Conservation (phyloP, 2,888 invertebrate genomes). For the Tethea ocularis region DNA sequence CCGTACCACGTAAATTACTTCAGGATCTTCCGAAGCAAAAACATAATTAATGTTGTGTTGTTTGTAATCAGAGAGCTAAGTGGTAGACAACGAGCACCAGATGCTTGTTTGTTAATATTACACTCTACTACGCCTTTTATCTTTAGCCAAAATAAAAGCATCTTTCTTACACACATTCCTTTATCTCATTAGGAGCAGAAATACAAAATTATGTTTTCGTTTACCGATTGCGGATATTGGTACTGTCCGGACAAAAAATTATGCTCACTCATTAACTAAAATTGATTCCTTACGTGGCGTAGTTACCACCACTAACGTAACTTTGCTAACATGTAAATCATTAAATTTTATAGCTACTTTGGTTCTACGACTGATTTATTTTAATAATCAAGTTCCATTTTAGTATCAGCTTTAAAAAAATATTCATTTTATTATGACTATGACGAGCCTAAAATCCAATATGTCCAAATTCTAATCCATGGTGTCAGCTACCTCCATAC, state of each 20-base stretch:
- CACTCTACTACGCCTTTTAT: constrained; percentile 42
- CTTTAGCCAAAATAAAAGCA: constrained; percentile 40
- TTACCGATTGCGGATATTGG: background rate
- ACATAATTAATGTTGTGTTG: constrained; percentile 76
- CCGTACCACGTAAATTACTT: constrained; percentile 68
- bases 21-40: constrained; percentile 71
- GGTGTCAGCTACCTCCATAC: no score
- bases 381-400: no score
- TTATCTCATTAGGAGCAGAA: constrained; percentile 36
- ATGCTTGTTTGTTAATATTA: constrained; percentile 49
- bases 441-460: no score
- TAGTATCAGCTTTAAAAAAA: no score
- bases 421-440: no score
- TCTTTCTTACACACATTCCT: constrained; percentile 38
- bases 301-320: no score
- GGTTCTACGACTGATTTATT: no score
- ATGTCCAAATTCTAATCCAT: no score
- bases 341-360: no score
- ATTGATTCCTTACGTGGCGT: background rate
- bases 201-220: constrained; percentile 26
- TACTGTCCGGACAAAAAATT: background rate
- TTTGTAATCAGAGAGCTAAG: constrained; percentile 73
- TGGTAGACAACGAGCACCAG: constrained; percentile 54
- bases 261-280: background rate
- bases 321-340: no score